Percentiles rank a stretch among this genome's conserved stretches.
Evolutionary conservation across 2,113 vertebrate species (phyloP).

Genomic region (Pithys albifrons): DNA sequence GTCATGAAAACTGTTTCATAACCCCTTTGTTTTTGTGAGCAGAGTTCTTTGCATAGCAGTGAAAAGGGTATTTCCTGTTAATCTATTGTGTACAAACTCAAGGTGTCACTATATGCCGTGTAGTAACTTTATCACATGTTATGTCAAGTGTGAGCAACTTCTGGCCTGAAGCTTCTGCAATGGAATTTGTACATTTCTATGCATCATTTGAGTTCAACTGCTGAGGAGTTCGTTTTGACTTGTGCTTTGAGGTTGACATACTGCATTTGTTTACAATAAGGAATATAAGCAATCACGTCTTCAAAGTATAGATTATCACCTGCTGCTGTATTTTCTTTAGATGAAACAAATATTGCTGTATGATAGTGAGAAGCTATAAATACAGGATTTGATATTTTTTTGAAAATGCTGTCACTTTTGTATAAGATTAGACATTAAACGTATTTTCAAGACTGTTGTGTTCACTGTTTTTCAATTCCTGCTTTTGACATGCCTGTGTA

Average conservation of each 20-base stretch:
- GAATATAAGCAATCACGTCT: constrained; percentile 75
- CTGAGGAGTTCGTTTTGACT: constrained; percentile 71
- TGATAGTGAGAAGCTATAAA: constrained; percentile 78
- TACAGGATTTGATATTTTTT: constrained; percentile 83
- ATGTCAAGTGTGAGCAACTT: constrained; percentile 71
- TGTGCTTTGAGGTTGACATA: constrained; percentile 75
- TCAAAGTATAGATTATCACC: constrained; percentile 72
- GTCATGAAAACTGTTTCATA: constrained; percentile 58
- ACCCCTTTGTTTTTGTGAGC: constrained; percentile 62
- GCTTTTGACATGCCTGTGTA: constrained; percentile 65
- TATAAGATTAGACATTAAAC: constrained; percentile 77
- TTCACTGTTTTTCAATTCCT: constrained; percentile 49
- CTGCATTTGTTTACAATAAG: constrained; percentile 75
- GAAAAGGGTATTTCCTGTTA: constrained; percentile 56
- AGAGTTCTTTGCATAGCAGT: constrained; percentile 59
- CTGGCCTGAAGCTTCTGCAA: constrained; percentile 69
- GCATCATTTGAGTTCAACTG: constrained; percentile 75
- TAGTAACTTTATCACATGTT: constrained; percentile 72
- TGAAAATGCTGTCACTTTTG: constrained; percentile 80
- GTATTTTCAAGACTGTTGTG: constrained; percentile 76
- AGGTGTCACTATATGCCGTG: constrained; percentile 68
- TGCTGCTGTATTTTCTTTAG: constrained; percentile 83
- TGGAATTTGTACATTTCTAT: constrained; percentile 71
- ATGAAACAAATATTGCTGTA: constrained; percentile 79
- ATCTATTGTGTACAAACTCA: constrained; percentile 59